Conservation (phyloP, 2,888 invertebrate species). For the Habroteleia sp. region DNA sequence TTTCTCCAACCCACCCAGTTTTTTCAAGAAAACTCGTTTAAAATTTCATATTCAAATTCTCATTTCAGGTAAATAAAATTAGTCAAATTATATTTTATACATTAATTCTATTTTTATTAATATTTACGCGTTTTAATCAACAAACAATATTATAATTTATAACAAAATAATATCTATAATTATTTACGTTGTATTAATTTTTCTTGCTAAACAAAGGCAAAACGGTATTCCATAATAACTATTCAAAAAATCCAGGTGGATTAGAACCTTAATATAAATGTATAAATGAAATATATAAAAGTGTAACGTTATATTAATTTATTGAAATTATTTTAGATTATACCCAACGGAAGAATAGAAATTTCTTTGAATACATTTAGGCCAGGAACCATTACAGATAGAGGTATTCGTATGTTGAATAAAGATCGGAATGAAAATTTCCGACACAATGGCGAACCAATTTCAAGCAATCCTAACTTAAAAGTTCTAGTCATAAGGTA, state of each 20-base stretch:
- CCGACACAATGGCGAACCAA: conserved; percentile 67
- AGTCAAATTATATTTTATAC: too few relatives aligned
- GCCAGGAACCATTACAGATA: conserved; percentile 70
- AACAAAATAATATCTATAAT: conserved; percentile 6
- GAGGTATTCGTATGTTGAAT: conserved; percentile 76
- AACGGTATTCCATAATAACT: not conserved
- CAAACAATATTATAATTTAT: not conserved
- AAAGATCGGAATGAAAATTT: conserved; percentile 70
- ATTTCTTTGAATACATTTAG: conserved; percentile 24
- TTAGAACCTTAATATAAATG: too few relatives aligned
- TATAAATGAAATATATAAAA: too few relatives aligned
- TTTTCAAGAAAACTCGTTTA: too few relatives aligned
- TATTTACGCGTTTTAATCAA: too few relatives aligned
- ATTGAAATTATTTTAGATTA: conserved; percentile 56
- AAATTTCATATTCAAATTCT: too few relatives aligned
- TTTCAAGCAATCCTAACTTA: conserved; percentile 76
- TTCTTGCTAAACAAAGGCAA: too few relatives aligned
- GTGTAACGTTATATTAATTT: not conserved
- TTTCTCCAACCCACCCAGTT: too few relatives aligned
- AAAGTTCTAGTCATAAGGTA: conserved; percentile 78
- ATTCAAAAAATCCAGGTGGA: too few relatives aligned
- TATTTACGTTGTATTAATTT: too few relatives aligned
- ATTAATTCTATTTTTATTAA: too few relatives aligned
- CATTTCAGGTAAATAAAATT: too few relatives aligned
- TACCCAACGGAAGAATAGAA: conserved; percentile 64